phyloP scores from a whole-genome alignment of 2,797 vertebrate species.

The Phataginus tricuspis region DNA sequence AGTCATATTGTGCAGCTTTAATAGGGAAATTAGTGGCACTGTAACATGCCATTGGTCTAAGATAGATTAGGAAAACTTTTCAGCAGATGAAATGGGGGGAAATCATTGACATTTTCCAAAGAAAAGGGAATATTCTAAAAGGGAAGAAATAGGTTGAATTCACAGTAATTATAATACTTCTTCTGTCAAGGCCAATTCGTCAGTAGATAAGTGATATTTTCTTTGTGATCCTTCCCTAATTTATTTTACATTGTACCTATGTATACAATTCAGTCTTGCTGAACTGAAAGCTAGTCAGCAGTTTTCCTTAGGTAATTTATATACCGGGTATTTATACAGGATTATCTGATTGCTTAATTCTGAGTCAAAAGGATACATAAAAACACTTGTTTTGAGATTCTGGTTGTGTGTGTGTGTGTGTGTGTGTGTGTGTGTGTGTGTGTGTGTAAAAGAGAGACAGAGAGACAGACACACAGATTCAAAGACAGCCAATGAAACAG shows the following conservation, averaged over 20 bases:
- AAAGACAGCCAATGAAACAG: not conserved
- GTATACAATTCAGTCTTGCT: not conserved
- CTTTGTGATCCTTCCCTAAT: not conserved
- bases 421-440: not conserved
- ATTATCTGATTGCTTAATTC: constrained; percentile 21
- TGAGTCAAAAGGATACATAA: not conserved
- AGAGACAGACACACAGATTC: too few species aligned
- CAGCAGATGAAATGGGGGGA: not conserved
- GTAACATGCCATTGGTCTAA: not conserved
- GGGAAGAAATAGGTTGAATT: constrained; percentile 58
- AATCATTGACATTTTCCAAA: constrained; percentile 41
- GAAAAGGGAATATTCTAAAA: constrained; percentile 43
- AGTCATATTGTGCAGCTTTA: not conserved
- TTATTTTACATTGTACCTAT: not conserved
- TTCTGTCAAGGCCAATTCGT: not conserved
- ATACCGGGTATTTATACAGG: not conserved
- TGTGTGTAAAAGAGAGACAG: not conserved
- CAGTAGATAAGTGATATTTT: constrained; percentile 35
- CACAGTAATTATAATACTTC: constrained; percentile 17
- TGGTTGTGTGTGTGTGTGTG: not conserved
- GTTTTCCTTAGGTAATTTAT: constrained; percentile 21
- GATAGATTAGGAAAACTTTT: not conserved
- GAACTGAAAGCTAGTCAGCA: not conserved
- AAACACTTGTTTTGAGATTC: not conserved
- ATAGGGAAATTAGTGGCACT: not conserved